Conservation (phyloP, 2,888 invertebrate genomes). For the Synergus japonicus region DNA sequence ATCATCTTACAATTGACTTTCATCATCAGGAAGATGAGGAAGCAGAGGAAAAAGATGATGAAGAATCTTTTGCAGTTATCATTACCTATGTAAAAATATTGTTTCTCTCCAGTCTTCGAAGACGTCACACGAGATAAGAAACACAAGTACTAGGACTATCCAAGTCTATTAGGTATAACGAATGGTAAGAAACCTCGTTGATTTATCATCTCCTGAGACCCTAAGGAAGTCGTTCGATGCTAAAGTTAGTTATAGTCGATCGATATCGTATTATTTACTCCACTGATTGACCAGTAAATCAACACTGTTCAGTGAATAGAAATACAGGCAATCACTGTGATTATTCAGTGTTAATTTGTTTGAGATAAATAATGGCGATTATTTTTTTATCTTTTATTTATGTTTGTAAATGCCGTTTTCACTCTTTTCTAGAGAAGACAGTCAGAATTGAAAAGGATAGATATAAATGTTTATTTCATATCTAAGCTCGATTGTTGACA, state of each 20-base stretch:
- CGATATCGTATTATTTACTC: slow-evolving; percentile 42
- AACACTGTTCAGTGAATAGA: slow-evolving; percentile 42
- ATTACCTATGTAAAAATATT: not conserved
- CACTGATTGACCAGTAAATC: slow-evolving; percentile 49
- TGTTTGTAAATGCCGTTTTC: not conserved
- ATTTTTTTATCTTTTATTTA: not conserved
- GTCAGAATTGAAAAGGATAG: too few species aligned
- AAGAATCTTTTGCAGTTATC: not conserved
- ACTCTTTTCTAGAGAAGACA: not conserved
- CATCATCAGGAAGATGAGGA: slow-evolving; percentile 14
- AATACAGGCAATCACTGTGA: not conserved
- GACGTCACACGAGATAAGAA: not conserved
- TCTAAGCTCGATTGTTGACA: too few species aligned
- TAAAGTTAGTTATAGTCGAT: slow-evolving; percentile 36
- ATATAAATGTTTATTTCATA: too few species aligned
- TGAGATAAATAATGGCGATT: slow-evolving; percentile 36
- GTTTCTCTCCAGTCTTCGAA: not conserved
- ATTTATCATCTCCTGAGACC: slow-evolving; percentile 43
- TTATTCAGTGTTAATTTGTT: slow-evolving; percentile 42
- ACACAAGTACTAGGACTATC: slow-evolving; percentile 13
- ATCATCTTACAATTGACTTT: not conserved
- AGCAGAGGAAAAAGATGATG: too few species aligned
- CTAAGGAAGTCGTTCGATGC: slow-evolving; percentile 14
- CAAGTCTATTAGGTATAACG: slow-evolving; percentile 46
- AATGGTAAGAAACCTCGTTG: slow-evolving; percentile 42